phyloP scores from a whole-genome alignment of 2,113 vertebrate genomes.

The Xenotilapia caudafasciata region DNA sequence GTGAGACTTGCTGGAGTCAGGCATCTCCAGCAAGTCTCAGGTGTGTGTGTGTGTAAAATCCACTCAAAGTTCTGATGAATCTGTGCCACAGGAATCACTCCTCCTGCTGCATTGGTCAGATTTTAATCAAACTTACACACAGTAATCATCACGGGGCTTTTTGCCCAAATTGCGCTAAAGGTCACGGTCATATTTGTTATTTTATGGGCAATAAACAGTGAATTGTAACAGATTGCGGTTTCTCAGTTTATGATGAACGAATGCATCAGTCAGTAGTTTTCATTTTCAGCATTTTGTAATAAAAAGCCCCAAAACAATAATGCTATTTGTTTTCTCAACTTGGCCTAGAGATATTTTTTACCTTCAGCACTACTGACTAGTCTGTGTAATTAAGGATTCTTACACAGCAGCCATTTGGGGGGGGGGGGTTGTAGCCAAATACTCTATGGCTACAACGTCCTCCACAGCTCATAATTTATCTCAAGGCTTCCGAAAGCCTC shows the following conservation, averaged over 20 bases:
- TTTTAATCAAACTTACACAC: background rate
- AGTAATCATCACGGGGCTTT: background rate
- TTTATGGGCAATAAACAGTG: background rate
- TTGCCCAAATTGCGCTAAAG: fast-evolving
- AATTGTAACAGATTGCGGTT: background rate
- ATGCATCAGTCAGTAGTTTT: background rate
- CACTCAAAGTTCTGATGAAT: background rate
- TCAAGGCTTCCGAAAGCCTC: background rate
- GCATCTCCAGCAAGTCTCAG: background rate
- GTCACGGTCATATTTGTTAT: background rate
- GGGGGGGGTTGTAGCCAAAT: too few species aligned
- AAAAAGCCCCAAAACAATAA: background rate
- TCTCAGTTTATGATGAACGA: background rate
- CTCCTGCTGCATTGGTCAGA: background rate
- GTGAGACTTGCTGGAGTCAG: background rate
- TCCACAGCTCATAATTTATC: background rate
- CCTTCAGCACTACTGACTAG: background rate
- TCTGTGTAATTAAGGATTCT: background rate
- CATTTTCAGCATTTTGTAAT: background rate
- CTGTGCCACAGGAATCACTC: background rate
- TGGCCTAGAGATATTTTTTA: background rate
- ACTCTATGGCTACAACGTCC: background rate
- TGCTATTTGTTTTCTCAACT: background rate
- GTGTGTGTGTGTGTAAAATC: background rate
- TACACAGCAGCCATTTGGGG: background rate